These are phyloP conservation scores for Metacarcinus magister DNA, from an alignment of 2,888 invertebrate species.

Conservation along the genomic window DNA sequence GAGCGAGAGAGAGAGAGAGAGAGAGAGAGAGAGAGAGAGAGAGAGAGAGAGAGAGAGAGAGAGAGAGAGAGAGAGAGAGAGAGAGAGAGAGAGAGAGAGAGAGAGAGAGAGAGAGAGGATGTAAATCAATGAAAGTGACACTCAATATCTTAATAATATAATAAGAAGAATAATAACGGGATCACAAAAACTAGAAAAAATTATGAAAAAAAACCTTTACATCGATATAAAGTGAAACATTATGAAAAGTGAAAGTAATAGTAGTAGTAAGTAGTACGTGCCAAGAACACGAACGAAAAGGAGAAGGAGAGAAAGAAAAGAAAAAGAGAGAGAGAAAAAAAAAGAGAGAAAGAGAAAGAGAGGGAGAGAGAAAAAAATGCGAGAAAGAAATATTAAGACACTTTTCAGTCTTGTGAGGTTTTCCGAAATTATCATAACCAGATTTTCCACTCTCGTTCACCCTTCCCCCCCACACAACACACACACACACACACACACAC, in stretches of 20 bases:
- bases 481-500: not conserved
- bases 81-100: not conserved
- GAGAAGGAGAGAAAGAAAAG: not conserved
- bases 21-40: not conserved
- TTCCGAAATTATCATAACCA: constrained; percentile 27
- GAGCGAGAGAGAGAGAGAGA: not conserved
- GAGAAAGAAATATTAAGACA: not conserved
- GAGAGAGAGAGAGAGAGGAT: not conserved
- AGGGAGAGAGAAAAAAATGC: too few species aligned
- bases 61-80: not conserved
- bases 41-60: not conserved
- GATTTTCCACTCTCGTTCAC: not conserved
- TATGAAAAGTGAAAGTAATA: too few species aligned
- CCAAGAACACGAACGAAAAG: not conserved
- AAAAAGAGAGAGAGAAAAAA: not conserved
- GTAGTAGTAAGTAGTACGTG: too few species aligned
- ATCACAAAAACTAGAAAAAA: too few species aligned
- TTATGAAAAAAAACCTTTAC: too few species aligned
- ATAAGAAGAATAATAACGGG: not conserved
- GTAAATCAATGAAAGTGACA: not conserved
- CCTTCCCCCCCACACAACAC: not conserved
- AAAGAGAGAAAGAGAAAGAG: too few species aligned
- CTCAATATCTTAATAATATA: not conserved
- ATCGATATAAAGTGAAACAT: too few species aligned
- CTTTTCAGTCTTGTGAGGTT: not conserved